A percentile compares a stretch with the other conserved stretches of the same genome.
Evolutionary conservation across 2,797 vertebrate species (phyloP).

Genomic region (Nannoperca australis): DNA sequence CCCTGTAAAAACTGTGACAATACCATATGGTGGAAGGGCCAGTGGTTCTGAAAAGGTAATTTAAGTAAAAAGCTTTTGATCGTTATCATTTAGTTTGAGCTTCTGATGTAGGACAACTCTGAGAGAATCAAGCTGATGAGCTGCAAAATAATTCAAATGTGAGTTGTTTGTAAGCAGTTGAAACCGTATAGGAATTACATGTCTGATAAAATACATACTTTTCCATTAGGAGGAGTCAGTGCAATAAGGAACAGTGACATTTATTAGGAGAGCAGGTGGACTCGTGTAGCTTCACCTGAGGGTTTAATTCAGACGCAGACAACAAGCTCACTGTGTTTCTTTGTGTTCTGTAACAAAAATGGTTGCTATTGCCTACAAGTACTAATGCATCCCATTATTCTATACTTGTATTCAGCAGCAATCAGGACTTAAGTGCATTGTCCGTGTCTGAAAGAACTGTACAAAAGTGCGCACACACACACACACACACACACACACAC

Average conservation of each 20-base stretch:
- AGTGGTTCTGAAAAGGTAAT: not conserved
- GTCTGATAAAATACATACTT: not conserved
- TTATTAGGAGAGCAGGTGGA: constrained; percentile 21
- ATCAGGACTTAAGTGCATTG: not conserved
- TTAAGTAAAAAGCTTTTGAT: not conserved
- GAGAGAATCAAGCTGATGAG: not conserved
- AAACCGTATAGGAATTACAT: not conserved
- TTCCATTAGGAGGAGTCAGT: constrained; percentile 42
- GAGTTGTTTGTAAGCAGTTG: not conserved
- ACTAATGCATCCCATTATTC: too few relatives aligned
- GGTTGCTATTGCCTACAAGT: not conserved
- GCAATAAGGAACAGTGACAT: constrained; percentile 7
- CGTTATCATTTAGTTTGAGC: not conserved
- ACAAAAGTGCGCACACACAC: not conserved
- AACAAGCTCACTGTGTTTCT: constrained; percentile 4
- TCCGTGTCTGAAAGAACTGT: not conserved
- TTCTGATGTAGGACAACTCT: not conserved
- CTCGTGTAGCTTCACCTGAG: not conserved
- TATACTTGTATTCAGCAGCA: not conserved
- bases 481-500: not conserved
- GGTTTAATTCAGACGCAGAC: constrained; percentile 37
- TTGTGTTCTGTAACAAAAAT: not conserved
- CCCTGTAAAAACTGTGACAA: constrained; percentile 38
- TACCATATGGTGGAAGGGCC: not conserved
- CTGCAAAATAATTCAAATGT: not conserved